These are phyloP conservation scores for Bos javanicus DNA, from an alignment of 2,113 vertebrate genomes.

Conservation along the genomic window DNA sequence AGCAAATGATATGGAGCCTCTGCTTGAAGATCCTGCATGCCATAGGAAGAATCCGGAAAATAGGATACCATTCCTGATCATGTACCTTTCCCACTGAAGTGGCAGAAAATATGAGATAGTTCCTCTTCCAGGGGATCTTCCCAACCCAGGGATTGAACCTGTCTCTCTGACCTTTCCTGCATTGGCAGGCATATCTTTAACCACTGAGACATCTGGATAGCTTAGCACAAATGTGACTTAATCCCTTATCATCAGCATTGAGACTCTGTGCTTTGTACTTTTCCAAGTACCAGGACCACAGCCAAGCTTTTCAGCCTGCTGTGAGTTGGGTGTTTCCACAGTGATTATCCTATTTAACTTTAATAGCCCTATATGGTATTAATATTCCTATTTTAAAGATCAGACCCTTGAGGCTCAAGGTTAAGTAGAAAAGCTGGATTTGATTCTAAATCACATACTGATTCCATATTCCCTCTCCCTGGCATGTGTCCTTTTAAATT, in stretches of 20 bases:
- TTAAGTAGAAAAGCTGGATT: background rate
- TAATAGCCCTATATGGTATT: background rate
- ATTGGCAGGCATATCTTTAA: background rate
- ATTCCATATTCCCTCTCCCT: background rate
- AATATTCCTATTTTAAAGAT: background rate
- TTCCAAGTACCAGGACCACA: background rate
- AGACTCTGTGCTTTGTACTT: background rate
- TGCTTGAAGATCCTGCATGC: conserved; percentile 90
- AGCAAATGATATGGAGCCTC: conserved; percentile 93
- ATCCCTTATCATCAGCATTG: background rate
- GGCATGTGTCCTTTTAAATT: background rate
- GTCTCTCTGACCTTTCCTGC: background rate
- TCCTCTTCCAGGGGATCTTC: background rate
- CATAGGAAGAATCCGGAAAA: background rate
- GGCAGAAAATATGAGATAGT: background rate
- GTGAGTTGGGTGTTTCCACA: background rate
- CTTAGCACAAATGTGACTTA: background rate
- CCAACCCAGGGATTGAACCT: background rate
- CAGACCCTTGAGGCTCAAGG: background rate
- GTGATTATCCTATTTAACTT: background rate
- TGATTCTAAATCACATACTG: background rate
- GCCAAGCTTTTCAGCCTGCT: background rate
- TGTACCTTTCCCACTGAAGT: background rate
- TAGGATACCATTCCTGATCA: background rate
- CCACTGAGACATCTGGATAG: background rate